Evolutionary conservation across 2,888 invertebrate species (phyloP).

Genomic region (Lottia gigantea): DNA sequence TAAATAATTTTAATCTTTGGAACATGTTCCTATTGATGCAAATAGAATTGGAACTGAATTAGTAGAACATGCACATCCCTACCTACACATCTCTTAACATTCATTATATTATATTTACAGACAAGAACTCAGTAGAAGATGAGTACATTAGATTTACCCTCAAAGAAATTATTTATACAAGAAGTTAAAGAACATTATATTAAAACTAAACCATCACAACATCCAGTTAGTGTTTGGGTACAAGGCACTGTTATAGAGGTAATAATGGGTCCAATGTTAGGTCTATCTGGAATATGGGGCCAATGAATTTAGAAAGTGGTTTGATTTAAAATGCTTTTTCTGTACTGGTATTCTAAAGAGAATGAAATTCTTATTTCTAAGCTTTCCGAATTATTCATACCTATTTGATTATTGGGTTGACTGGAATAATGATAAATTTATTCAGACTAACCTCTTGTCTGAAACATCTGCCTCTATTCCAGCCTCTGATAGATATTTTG

Average conservation of each 20-base stretch:
- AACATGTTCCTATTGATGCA: too few species aligned
- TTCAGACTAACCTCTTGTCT: too few species aligned
- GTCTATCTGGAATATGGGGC: background rate
- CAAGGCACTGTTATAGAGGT: slow-evolving; percentile 33
- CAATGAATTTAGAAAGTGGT: background rate
- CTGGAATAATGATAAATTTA: background rate
- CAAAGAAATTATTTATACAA: slow-evolving; percentile 19
- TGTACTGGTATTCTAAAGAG: background rate
- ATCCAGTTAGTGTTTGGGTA: slow-evolving; percentile 29
- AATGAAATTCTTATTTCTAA: too few species aligned
- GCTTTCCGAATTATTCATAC: too few species aligned
- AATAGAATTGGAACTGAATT: too few species aligned
- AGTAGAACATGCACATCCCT: too few species aligned
- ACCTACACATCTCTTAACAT: too few species aligned
- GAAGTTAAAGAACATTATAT: slow-evolving; percentile 16
- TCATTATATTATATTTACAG: too few species aligned
- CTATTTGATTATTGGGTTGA: background rate
- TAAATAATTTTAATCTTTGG: too few species aligned
- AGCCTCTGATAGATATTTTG: too few species aligned
- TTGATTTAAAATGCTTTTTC: background rate
- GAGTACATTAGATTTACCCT: slow-evolving; percentile 16
- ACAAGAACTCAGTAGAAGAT: background rate
- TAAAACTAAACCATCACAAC: background rate
- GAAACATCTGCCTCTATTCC: too few species aligned
- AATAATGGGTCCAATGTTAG: background rate